A percentile compares a stretch with the other conserved stretches of the same genome.
These are phyloP conservation scores for Elmis aenea DNA, from an alignment of 2,888 invertebrate genomes.

Conservation along the genomic window DNA sequence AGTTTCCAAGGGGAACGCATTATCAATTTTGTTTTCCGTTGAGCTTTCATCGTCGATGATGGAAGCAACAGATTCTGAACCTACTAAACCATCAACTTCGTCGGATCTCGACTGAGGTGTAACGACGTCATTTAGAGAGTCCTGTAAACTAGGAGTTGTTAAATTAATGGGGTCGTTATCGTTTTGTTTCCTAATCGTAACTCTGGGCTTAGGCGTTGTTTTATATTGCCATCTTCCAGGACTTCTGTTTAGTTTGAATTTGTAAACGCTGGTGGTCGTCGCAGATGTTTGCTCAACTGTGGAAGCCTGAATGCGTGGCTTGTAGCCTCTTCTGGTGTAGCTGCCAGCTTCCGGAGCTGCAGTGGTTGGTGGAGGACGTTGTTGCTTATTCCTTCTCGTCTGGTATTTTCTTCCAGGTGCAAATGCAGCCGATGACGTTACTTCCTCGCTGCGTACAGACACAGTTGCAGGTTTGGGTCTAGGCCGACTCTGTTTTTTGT, in stretches of 20 bases:
- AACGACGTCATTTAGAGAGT: conserved; percentile 48
- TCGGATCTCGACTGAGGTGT: conserved; percentile 54
- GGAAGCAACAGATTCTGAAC: conserved; percentile 66
- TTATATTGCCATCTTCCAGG: conserved; percentile 89
- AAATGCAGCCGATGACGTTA: conserved; percentile 40
- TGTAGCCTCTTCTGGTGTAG: conserved; percentile 58
- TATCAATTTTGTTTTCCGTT: conserved; percentile 62
- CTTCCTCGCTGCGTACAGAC: conserved; percentile 61
- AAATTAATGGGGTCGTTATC: conserved; percentile 53
- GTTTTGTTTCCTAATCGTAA: conserved; percentile 69
- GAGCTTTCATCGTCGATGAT: conserved; percentile 55
- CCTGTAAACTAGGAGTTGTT: conserved; percentile 37
- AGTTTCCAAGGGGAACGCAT: conserved; percentile 62
- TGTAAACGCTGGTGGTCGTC: conserved; percentile 62
- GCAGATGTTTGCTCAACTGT: conserved; percentile 51
- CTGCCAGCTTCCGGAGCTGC: conserved; percentile 44
- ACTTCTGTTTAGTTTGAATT: conserved; percentile 75
- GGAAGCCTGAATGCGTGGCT: conserved; percentile 52
- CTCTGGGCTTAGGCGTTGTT: conserved; percentile 81
- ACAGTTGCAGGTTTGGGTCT: conserved; percentile 60
- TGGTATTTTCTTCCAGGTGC: conserved; percentile 54
- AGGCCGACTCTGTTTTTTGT: conserved; percentile 45
- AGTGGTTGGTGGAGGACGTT: conserved; percentile 14
- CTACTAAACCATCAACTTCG: conserved; percentile 60
- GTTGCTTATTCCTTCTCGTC: conserved; percentile 42